Base-by-base conservation (phyloP, 2,113 vertebrate species). In the Laticauda colubrina region DNA sequence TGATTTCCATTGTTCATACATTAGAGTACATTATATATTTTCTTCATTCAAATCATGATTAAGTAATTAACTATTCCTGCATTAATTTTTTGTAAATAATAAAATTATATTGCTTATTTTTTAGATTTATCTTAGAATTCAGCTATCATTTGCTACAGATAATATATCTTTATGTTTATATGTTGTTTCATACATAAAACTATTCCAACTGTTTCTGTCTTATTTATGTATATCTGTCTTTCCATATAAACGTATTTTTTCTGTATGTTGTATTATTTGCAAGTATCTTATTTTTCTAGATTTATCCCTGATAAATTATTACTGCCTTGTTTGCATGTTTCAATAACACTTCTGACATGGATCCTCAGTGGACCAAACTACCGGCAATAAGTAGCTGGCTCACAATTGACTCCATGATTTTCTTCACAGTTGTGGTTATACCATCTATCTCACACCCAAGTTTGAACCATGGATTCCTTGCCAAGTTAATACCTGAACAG, bases 391-490 rank as follows among this genome's bases (percentile, higher is more conserved):
- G 86, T 96, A 97, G 96, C 95, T 96, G 96, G 95, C 96, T 97
- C 96, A 97, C 96, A 93, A 97, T 89, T 98, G 97, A 97, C 95
- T 97, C 96, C 97, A 96, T 98, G 96, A 97, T 97, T 98, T 97
- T 98, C 96, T 98, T 96, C 96, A 97, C 98, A 98, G 98, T 98
- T 97, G 98, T 98, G 97, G 98, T 98, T 96, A 98, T 98, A 97
- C 97, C 98, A 95, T 98, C 98, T 97, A 97, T 98, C 96, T 97
- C 98, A 97, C 98, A 98, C 96, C 97, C 98, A 97, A 98, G 97
- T 98, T 95, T 98, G 98, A 98, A 97, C 97, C 98, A 98, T 97
- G 98, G 98, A 97, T 98, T 98, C 96, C 98, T 98, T 97, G 98
- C 98, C 97, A 98, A 98, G 97, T 97, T 98, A 97, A 98, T 98